These are phyloP conservation scores for Agrilus mali DNA, from an alignment of 2,888 invertebrate genomes.

Conservation along the genomic window DNA sequence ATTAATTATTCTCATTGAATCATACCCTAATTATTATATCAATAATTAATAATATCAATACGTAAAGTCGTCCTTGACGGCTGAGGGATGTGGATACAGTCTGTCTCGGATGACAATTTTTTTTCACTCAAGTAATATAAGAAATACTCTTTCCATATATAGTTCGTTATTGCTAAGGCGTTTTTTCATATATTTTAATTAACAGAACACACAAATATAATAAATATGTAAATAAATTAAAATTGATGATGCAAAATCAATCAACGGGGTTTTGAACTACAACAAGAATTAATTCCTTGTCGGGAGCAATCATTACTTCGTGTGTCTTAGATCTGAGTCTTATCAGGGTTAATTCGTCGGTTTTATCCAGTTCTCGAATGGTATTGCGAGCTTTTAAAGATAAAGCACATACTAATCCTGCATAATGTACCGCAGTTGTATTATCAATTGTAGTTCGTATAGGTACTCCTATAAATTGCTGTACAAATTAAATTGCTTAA, in stretches of 20 bases:
- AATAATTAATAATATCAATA: too few species aligned
- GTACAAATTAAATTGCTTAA: slow-evolving; percentile 4
- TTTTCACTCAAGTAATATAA: too few species aligned
- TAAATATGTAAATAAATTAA: too few species aligned
- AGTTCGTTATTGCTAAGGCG: too few species aligned
- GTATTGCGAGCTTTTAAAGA: slow-evolving; percentile 86
- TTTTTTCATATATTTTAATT: too few species aligned
- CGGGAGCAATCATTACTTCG: slow-evolving; percentile 97
- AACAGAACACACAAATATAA: too few species aligned
- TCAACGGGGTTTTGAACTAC: slow-evolving; percentile 77
- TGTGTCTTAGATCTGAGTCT: slow-evolving; percentile 90
- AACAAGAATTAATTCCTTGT: slow-evolving; percentile 85
- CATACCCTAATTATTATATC: too few species aligned
- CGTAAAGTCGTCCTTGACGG: too few species aligned
- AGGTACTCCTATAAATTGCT: slow-evolving; percentile 54
- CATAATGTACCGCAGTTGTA: slow-evolving; percentile 88
- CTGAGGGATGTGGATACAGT: too few species aligned
- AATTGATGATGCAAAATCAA: slow-evolving; percentile 19
- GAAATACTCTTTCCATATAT: too few species aligned
- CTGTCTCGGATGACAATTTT: too few species aligned
- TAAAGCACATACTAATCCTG: slow-evolving; percentile 76
- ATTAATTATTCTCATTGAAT: too few species aligned
- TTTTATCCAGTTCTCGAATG: slow-evolving; percentile 85
- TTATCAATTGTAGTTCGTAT: slow-evolving; percentile 88
- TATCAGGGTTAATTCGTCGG: slow-evolving; percentile 89